Base-by-base conservation (phyloP, 2,113 vertebrate species). In the Coracopsis vasa region DNA sequence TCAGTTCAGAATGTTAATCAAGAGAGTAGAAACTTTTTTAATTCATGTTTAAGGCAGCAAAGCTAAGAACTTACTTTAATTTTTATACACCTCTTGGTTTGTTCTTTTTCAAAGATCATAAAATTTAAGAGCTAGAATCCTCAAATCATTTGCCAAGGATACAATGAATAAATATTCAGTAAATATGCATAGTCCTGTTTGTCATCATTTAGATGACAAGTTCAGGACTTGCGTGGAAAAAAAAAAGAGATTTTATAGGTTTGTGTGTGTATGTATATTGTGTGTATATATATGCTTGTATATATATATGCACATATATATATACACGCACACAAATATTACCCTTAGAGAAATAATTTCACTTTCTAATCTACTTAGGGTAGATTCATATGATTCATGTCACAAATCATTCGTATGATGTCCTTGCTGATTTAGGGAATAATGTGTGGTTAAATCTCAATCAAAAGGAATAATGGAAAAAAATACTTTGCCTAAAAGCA, bases 261-360 rank as follows among this genome's bases (percentile, higher is more conserved):
- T 14, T 31, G 29, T 31, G 28, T 54, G 29, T 54, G 17, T 31
- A 31, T 54, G 17, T 54, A 31, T 31, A 7, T 31, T 28, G 2
- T 28, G 1, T 58, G 7, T 29, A 39, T 60, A 11, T 78, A 2
- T n/a, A 20, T 28, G 8, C 16, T 1, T 74, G 1, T 74, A 3
- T 28, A 2, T 28, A 3, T 44, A 11, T 29, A 29, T 9, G 10
- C 29, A 31, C 10, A 13, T 20, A 33, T 20, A 20, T 3, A 11
- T 27, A 14, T 16, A 35, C 12, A 5, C 31, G n/a, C 6, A 75
- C 3, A 60, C 19, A 70, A 31, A 27, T 66, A 37, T 25, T 73
- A 51, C 11, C 29, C 10, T n/a, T 4, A 25, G 13, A 64, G 5
- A 79, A 82, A 62, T 29, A 37, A 77, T 47, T 25, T 42, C 9